Evolutionary conservation across 64 coral and sea anemone genomes (phyloP).

Genomic region (Porites australiensis): DNA sequence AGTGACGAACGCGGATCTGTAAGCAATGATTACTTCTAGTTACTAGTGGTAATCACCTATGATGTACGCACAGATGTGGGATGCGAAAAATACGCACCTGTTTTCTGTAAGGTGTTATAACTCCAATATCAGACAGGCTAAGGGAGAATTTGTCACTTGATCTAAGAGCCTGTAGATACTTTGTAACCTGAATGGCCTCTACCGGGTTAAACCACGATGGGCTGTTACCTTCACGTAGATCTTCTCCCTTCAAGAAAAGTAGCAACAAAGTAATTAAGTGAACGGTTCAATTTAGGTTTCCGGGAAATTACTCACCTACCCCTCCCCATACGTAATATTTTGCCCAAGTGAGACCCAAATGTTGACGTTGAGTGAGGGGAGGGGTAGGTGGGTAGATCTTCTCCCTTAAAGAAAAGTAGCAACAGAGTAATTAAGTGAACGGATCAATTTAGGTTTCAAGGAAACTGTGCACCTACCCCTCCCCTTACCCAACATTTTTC

Average conservation of each 20-base stretch:
- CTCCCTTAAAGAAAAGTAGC: slow-evolving; percentile 58
- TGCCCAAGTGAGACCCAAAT: too few species aligned
- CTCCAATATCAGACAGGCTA: slow-evolving; percentile 90
- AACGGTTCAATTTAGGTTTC: not conserved
- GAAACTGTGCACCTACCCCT: too few species aligned
- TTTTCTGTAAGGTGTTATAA: slow-evolving; percentile 96
- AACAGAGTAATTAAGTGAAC: not conserved
- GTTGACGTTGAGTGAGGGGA: too few species aligned
- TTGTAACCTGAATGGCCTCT: slow-evolving; percentile 89
- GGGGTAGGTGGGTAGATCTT: too few species aligned
- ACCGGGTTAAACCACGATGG: slow-evolving; percentile 99
- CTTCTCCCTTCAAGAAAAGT: slow-evolving; percentile 73
- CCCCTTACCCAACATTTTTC: too few species aligned
- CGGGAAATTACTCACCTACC: too few species aligned
- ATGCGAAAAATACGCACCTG: slow-evolving; percentile 52
- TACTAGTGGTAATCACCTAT: too few species aligned
- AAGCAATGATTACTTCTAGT: too few species aligned
- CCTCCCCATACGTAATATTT: too few species aligned
- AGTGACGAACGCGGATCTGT: too few species aligned
- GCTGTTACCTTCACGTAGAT: slow-evolving; percentile 95
- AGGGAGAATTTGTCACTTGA: slow-evolving; percentile 50
- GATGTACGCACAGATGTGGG: too few species aligned
- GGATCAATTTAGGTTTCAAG: too few species aligned
- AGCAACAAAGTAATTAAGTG: not conserved
- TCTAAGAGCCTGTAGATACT: slow-evolving; percentile 85